Conservation (phyloP, 2,888 invertebrate species). For the Epistrophe eligans region DNA sequence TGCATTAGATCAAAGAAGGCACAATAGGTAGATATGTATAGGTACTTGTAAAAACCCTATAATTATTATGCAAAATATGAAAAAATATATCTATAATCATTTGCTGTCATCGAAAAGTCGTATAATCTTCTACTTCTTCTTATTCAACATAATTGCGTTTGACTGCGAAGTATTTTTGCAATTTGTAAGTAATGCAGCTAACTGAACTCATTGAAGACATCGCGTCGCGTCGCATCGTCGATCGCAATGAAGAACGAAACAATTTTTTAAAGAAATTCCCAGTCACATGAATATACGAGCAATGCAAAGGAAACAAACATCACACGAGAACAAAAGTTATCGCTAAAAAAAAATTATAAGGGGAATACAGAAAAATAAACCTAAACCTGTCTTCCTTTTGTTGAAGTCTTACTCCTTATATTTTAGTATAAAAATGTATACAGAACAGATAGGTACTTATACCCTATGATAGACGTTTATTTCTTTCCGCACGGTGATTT, state of each 20-base stretch:
- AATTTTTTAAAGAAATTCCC: constrained; percentile 46
- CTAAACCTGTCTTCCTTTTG: constrained; percentile 53
- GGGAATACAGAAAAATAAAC: constrained; percentile 27
- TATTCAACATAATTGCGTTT: constrained; percentile 46
- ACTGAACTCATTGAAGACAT: constrained; percentile 4
- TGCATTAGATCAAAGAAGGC: not conserved
- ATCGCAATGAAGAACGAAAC: constrained; percentile 13
- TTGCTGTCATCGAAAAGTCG: not conserved
- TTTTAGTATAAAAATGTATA: not conserved
- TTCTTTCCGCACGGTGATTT: constrained; percentile 62
- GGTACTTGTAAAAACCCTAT: not conserved
- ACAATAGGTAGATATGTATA: not conserved
- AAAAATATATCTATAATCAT: not conserved
- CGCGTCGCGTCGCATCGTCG: not conserved
- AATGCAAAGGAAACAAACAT: constrained; percentile 60
- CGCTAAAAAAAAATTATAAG: not conserved
- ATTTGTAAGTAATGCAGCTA: constrained; percentile 57
- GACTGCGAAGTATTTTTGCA: constrained; percentile 42
- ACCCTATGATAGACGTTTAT: constrained; percentile 3
- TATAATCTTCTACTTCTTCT: not conserved
- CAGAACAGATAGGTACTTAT: not conserved
- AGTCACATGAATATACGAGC: constrained; percentile 35
- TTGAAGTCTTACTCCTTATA: constrained; percentile 1
- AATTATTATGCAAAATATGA: not conserved
- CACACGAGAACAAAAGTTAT: constrained; percentile 56